phyloP scores from a whole-genome alignment of 2,797 vertebrate species.

The Erpetoichthys calabaricus region DNA sequence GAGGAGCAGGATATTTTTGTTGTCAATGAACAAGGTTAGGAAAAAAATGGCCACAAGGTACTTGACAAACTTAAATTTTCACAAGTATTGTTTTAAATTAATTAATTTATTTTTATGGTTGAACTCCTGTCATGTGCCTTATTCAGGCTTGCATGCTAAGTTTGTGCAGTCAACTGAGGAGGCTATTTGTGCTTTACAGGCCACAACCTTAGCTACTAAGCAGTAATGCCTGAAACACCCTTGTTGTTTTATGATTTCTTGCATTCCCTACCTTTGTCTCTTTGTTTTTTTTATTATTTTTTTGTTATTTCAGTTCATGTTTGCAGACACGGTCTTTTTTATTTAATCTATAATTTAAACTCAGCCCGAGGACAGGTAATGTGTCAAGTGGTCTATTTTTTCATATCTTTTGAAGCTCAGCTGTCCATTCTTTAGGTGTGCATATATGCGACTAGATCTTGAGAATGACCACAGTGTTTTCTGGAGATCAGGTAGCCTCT shows the following conservation, averaged over 20 bases:
- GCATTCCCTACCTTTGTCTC: neutral
- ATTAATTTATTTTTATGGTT: too few relatives aligned
- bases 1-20: too few relatives aligned
- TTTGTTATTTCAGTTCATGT: conserved; percentile 38
- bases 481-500: neutral
- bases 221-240: too few relatives aligned
- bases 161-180: too few relatives aligned
- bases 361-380: conserved; percentile 56
- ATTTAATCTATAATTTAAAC: conserved; percentile 63
- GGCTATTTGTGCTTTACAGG: too few relatives aligned
- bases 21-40: too few relatives aligned
- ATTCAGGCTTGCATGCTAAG: too few relatives aligned
- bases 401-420: conserved; percentile 19
- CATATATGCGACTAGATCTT: neutral
- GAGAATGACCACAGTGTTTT: neutral
- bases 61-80: too few relatives aligned
- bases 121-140: too few relatives aligned
- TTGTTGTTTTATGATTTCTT: neutral
- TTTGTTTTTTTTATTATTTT: neutral
- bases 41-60: too few relatives aligned
- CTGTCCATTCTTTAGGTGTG: neutral
- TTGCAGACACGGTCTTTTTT: conserved; percentile 59
- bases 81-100: too few relatives aligned
- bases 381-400: conserved; percentile 73
- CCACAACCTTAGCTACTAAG: too few relatives aligned